Percentiles rank a stretch among this genome's conserved stretches.
phyloP scores from a whole-genome alignment of 2,888 invertebrate genomes.

The Drosophila prostipennis region DNA sequence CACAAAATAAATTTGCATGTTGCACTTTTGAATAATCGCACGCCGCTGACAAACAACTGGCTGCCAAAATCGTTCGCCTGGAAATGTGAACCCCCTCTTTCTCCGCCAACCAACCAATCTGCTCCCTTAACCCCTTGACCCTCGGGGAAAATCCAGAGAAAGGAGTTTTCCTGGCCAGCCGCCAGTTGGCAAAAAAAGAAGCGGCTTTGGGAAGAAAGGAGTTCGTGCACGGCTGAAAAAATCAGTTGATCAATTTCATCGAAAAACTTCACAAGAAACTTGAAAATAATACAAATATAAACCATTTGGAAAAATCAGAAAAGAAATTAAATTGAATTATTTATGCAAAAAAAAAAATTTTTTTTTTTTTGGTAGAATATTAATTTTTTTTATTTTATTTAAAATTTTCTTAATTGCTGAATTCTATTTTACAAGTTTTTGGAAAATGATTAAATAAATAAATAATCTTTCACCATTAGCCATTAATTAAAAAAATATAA shows the following conservation, averaged over 20 bases:
- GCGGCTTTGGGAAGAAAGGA: conserved; percentile 22
- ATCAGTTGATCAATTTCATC: background rate
- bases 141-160: conserved; percentile 11
- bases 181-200: conserved; percentile 64
- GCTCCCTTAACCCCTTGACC: conserved; percentile 8
- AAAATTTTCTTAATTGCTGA: no score
- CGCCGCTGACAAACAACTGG: conserved; percentile 75
- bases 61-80: conserved; percentile 72
- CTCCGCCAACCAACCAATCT: conserved; percentile 6
- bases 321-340: no score
- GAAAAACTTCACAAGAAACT: no score
- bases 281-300: no score
- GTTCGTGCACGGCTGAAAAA: conserved; percentile 8
- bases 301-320: no score
- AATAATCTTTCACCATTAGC: no score
- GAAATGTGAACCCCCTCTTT: conserved; percentile 39
- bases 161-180: conserved; percentile 51
- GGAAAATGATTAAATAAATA: no score
- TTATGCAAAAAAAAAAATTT: no score
- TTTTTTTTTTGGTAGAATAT: no score
- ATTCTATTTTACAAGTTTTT: no score
- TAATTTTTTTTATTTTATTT: no score
- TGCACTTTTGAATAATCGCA: conserved; percentile 78
- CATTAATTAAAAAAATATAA: no score
- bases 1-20: conserved; percentile 79